A percentile compares a stretch with the other conserved stretches of the same genome.
These are phyloP conservation scores for Anarsia innoxiella DNA, from an alignment of 2,888 invertebrate species.

Conservation along the genomic window DNA sequence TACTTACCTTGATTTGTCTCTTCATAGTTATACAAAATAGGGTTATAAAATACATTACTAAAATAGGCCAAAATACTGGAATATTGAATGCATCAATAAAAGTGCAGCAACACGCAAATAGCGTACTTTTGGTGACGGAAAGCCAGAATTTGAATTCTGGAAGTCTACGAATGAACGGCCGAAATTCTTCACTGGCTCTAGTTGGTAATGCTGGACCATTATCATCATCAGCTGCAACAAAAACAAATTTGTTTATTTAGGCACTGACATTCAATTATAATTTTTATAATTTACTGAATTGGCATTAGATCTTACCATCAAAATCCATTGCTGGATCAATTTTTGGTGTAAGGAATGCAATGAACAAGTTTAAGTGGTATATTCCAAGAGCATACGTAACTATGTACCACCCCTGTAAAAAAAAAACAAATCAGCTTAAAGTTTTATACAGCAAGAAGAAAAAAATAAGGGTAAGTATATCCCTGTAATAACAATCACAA, in stretches of 20 bases:
- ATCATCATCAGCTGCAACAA: conserved; percentile 75
- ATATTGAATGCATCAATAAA: conserved; percentile 99
- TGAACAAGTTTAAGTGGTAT: conserved; percentile 99
- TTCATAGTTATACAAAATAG: conserved; percentile 99
- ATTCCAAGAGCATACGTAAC: conserved; percentile 99
- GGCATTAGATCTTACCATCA: conserved; percentile 84
- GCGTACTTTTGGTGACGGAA: conserved; percentile 94
- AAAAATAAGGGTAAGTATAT: no score
- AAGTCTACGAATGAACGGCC: conserved; percentile 96
- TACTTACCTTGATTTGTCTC: conserved; percentile 96
- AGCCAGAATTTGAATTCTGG: conserved; percentile 99
- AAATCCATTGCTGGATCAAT: conserved; percentile 98
- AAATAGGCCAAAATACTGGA: conserved; percentile 99
- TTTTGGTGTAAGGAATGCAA: conserved; percentile 99
- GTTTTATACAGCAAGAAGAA: not conserved
- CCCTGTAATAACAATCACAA: no score
- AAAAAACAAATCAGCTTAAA: conserved; percentile 7
- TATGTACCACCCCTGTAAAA: conserved; percentile 98
- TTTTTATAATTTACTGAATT: no score
- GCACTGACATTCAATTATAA: no score
- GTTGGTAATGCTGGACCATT: conserved; percentile 96
- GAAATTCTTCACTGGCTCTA: conserved; percentile 96
- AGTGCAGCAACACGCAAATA: conserved; percentile 93
- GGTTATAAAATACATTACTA: conserved; percentile 99
- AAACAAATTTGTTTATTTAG: not conserved